These are phyloP conservation scores for Alloplasta piceator DNA, from an alignment of 2,888 invertebrate species.

Conservation along the genomic window DNA sequence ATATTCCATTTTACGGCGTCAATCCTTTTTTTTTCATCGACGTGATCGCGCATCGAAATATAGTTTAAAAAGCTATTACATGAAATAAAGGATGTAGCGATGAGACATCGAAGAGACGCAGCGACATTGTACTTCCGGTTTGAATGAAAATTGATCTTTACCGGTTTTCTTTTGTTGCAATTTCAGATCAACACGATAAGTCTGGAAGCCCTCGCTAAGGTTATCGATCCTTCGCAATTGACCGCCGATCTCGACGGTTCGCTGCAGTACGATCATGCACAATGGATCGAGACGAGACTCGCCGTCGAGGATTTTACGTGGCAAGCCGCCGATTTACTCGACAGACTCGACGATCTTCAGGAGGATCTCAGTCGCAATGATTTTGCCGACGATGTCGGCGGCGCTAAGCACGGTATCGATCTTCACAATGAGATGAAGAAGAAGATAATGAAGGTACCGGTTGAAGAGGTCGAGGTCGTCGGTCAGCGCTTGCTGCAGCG, in stretches of 20 bases:
- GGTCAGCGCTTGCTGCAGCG: constrained; percentile 90
- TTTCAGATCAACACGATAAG: constrained; percentile 97
- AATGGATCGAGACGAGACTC: constrained; percentile 97
- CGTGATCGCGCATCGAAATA: constrained; percentile 37
- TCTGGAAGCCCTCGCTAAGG: constrained; percentile 96
- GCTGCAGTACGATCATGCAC: constrained; percentile 96
- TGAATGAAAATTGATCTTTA: constrained; percentile 21
- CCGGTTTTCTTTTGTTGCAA: background rate
- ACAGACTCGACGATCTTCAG: constrained; percentile 95
- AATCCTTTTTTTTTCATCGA: constrained; percentile 43
- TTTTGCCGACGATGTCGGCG: constrained; percentile 96
- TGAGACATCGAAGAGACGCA: background rate
- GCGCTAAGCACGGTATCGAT: constrained; percentile 96
- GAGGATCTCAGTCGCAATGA: constrained; percentile 97
- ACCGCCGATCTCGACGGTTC: constrained; percentile 97
- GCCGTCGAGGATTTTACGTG: constrained; percentile 98
- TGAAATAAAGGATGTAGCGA: background rate
- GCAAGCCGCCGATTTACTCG: constrained; percentile 97
- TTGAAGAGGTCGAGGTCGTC: constrained; percentile 96
- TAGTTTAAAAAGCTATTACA: constrained; percentile 29
- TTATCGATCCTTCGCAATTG: constrained; percentile 96
- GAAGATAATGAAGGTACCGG: constrained; percentile 95
- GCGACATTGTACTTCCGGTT: background rate
- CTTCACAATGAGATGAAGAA: constrained; percentile 97
- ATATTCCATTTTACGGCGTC: constrained; percentile 64